These are phyloP conservation scores for Asbolus verrucosus DNA, from an alignment of 1,140 invertebrate species.

Conservation along the genomic window DNA sequence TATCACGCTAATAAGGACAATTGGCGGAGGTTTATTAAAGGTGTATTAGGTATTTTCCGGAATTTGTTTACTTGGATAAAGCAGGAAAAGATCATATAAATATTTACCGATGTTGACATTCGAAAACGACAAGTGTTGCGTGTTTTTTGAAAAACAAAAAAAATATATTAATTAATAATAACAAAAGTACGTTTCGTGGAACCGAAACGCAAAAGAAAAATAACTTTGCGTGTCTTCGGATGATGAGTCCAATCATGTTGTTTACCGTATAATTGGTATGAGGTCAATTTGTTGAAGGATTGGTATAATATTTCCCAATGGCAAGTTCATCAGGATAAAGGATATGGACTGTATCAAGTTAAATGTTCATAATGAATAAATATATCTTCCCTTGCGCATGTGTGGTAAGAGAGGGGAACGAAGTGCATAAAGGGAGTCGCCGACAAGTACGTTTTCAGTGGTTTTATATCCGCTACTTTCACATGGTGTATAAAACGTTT, in stretches of 20 bases:
- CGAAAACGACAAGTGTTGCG: background rate
- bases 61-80: slow-evolving; percentile 12
- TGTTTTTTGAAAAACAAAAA: slow-evolving; percentile 16
- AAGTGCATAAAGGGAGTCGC: slow-evolving; percentile 24
- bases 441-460: slow-evolving; percentile 29
- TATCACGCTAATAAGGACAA: too few relatives aligned
- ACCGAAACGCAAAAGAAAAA: slow-evolving; percentile 12
- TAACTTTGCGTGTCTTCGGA: slow-evolving; percentile 1
- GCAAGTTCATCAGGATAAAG: slow-evolving; percentile 13
- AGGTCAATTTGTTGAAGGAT: slow-evolving; percentile 28
- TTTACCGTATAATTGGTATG: background rate
- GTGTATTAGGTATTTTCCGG: background rate
- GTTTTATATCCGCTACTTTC: slow-evolving; percentile 25
- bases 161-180: slow-evolving; percentile 1
- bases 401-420: slow-evolving; percentile 10
- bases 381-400: slow-evolving; percentile 25
- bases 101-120: slow-evolving; percentile 21
- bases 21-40: background rate
- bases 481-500: slow-evolving; percentile 31
- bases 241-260: slow-evolving; percentile 4
- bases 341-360: slow-evolving; percentile 17
- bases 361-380: slow-evolving; percentile 31
- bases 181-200: background rate
- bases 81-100: background rate
- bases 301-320: background rate